A percentile compares a stretch with the other conserved stretches of the same genome.
These are phyloP conservation scores for Tiliacea citrago DNA, from an alignment of 2,888 invertebrate genomes.

Conservation along the genomic window DNA sequence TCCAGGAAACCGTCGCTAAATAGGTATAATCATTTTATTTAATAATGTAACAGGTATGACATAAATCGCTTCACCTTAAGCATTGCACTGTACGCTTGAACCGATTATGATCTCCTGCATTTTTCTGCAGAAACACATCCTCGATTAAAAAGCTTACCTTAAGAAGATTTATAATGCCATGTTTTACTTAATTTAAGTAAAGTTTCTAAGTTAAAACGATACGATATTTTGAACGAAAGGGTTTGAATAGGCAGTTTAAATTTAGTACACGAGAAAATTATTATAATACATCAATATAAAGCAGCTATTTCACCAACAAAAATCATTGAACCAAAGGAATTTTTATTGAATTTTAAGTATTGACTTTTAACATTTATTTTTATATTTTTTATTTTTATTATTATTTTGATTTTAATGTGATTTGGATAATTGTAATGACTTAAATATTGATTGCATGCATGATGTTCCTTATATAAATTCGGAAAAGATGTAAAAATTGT, in stretches of 20 bases:
- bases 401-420: no score
- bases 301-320: neutral
- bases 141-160: slow-evolving; percentile 47
- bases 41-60: no score
- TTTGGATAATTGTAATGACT: no score
- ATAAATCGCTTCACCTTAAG: slow-evolving; percentile 22
- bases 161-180: slow-evolving; percentile 36
- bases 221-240: neutral
- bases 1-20: no score
- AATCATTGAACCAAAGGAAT: neutral
- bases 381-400: no score
- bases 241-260: neutral
- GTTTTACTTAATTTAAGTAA: slow-evolving; percentile 1
- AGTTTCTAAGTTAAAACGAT: neutral
- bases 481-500: no score
- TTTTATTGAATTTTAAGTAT: no score
- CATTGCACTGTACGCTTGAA: neutral
- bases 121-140: slow-evolving; percentile 55
- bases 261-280: neutral
- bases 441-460: no score
- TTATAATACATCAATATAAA: no score
- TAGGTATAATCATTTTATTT: no score
- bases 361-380: no score
- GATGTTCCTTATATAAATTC: no score
- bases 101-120: slow-evolving; percentile 57